Evolutionary conservation across 2,113 vertebrate species (phyloP).

Genomic region (Macheiramphus alcinus): DNA sequence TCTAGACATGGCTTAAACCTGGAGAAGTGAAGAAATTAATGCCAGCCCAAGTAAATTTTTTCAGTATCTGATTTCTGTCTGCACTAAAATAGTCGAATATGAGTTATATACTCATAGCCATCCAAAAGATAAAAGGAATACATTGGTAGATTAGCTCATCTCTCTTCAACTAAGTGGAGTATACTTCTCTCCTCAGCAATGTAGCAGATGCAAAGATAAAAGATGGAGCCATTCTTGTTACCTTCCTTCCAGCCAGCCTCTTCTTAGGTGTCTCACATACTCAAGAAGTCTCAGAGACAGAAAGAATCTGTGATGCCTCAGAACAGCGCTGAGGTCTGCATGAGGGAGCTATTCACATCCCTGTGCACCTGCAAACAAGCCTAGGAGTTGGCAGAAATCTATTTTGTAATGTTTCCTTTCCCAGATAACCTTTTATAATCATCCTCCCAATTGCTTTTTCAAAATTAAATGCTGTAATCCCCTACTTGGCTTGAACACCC

Average conservation of each 20-base stretch:
- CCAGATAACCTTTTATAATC: conserved; percentile 20
- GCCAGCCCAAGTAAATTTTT: neutral
- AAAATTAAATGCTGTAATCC: conserved; percentile 19
- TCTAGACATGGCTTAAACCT: neutral
- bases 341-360: neutral
- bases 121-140: neutral
- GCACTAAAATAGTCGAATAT: neutral
- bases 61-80: neutral
- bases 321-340: neutral
- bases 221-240: rapidly evolving
- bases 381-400: neutral
- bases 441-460: neutral
- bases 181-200: neutral
- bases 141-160: neutral
- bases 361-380: neutral
- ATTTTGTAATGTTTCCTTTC: neutral
- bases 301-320: rapidly evolving
- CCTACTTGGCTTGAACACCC: neutral
- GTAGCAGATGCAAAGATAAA: neutral
- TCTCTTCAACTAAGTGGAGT: neutral
- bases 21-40: neutral
- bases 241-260: neutral
- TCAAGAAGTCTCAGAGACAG: neutral
- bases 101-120: neutral
- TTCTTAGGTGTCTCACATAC: neutral